A percentile compares a stretch with the other conserved stretches of the same genome.
These are phyloP conservation scores for Cryptocheilus praepositus DNA, from an alignment of 2,888 invertebrate genomes.

Conservation along the genomic window DNA sequence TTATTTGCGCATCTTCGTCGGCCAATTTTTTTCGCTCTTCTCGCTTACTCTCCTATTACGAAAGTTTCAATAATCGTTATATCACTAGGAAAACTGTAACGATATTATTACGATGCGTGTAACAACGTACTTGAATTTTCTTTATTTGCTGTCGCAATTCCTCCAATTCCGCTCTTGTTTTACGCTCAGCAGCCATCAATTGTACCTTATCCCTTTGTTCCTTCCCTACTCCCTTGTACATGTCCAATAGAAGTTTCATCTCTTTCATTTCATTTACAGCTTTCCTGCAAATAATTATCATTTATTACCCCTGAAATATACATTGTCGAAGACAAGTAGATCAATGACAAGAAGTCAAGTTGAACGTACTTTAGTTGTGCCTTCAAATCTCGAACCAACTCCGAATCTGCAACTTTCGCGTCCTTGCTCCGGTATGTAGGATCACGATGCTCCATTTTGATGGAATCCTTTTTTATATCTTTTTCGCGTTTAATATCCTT, in stretches of 20 bases:
- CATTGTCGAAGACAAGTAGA: too few species aligned
- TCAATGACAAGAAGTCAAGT: too few species aligned
- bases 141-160: conserved; percentile 91
- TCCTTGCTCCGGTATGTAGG: conserved; percentile 79
- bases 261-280: conserved; percentile 95
- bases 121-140: conserved; percentile 82
- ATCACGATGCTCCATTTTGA: conserved; percentile 77
- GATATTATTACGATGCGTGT: background rate
- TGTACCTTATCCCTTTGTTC: conserved; percentile 97
- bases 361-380: conserved; percentile 90
- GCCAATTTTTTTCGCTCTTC: conserved; percentile 93
- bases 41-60: conserved; percentile 88
- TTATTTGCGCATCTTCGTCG: conserved; percentile 95
- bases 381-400: conserved; percentile 90
- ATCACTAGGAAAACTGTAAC: background rate
- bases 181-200: conserved; percentile 96
- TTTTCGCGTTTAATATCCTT: conserved; percentile 80
- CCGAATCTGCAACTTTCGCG: conserved; percentile 82
- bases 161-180: conserved; percentile 91
- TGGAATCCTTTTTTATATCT: conserved; percentile 76
- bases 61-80: conserved; percentile 7
- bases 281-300: conserved; percentile 80
- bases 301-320: too few species aligned
- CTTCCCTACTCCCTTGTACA: conserved; percentile 98
- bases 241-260: conserved; percentile 93